Base-by-base conservation (phyloP, 2,113 vertebrate genomes). In the Gavia stellata region DNA sequence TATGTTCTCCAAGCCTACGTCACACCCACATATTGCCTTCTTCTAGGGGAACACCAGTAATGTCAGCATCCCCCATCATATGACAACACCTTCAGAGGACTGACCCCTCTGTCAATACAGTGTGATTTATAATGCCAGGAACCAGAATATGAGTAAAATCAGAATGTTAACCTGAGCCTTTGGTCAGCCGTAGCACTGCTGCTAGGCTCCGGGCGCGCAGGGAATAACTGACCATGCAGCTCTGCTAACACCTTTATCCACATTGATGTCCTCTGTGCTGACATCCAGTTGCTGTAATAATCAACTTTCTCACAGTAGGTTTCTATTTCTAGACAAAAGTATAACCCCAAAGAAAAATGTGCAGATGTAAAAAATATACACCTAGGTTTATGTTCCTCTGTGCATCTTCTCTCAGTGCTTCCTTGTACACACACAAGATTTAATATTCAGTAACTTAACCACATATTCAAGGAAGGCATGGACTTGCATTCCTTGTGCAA, bases 1-100 rank as follows among this genome's bases (percentile, higher is more conserved):
- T 97, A 98, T 62, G 61, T 91, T 92, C 85, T 94, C 88, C 92
- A 50, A 95, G 88, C 94, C 81, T 78, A 59, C 75, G 90, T 92
- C 70, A 79, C 92, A 91, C 82, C 82, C 88, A 50, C 82, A 66
- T 89, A 94, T 93, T 94, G 87, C 92, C 92, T 94, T 97, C 91
- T 74, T 73, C 73, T 87, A 83, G 70, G 73, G 82, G 80, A 97
- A 70, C 59, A 19, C 40, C 4, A 21, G 80, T 96, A 97, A 97
- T 93, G 78, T 88, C 97, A 97, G 97, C 38, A 66, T 86, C 92
- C 66, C 67, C 53, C 86, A 93, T 94, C 90, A 21, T 50, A 92
- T 81, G 71, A 77, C 94, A 95, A 5, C 49, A 78, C 70, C 91
- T 96, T 91, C 79, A 53, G 78, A 71, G 73, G 38, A 72, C 80